Evolutionary conservation across 2,113 vertebrate species (phyloP), one percentile per base, ranked within the genome.

Genomic region (Cricetomys ansorgei): DNA sequence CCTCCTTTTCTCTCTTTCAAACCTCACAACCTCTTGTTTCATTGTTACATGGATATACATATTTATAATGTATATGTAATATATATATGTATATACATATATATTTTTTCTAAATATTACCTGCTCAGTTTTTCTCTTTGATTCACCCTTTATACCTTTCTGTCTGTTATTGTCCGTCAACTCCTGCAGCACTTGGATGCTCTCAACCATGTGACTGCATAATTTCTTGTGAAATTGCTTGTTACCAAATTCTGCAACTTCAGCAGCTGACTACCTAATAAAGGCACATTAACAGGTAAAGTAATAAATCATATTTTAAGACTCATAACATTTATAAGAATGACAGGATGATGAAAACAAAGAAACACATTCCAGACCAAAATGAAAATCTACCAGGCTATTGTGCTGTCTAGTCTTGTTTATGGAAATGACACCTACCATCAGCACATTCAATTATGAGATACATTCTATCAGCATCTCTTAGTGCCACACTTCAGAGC

Each of bases 271-370:
- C 76, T 83, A 59, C 92, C 83, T 94, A 97, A 96, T 94, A 90
- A 97, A 89, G 88, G 40, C 90, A 73, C 89, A 92, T 97, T 90
- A 94, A 76, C 95, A 94, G 80, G 84, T 87, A 73, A 97, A 94
- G 92, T 85, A 96, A 97, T 97, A 97, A 96, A 97, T 97, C 96
- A 96, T 96, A 96, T 96, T 97, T 96, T 96, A 94, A 94, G 96
- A 55, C 90, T 94, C 65, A 53, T 91, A 94, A 75, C 92, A 92
- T 69, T 94, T 85, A 62, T 92, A 93, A 89, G 77, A 94, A 65
- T 96, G 97, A 94, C 96, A 97, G 86, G n/a, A 95, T 92, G 88
- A 94, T 95, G 87, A 97, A 96, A 96, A 97, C 93, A 96, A 96
- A 97, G 92, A 86, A 94, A 91, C 80, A 86, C 88, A 79, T 97